Conservation (phyloP, 2,113 vertebrate genomes). For the Hoplias malabaricus region DNA sequence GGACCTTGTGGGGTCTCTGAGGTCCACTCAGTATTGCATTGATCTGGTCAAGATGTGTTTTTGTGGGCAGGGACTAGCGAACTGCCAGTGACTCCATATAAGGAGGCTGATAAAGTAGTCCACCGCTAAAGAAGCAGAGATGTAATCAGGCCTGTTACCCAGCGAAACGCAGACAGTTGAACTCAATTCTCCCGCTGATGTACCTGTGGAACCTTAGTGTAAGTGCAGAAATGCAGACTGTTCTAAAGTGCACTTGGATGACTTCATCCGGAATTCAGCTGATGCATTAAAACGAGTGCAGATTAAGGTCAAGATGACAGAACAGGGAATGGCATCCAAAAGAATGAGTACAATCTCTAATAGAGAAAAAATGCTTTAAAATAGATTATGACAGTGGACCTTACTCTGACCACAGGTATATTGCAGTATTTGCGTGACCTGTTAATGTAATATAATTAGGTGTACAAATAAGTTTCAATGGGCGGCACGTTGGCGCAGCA, state of each 20-base stretch:
- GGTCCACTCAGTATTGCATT: slow-evolving; percentile 45
- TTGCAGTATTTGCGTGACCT: no score
- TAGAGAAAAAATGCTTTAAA: neutral
- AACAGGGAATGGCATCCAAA: neutral
- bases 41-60: slow-evolving; percentile 55
- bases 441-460: no score
- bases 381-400: neutral
- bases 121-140: slow-evolving; percentile 57
- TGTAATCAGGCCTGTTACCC: slow-evolving; percentile 64
- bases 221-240: neutral
- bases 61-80: slow-evolving; percentile 63
- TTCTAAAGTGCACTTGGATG: neutral
- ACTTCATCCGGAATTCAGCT: neutral
- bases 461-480: no score
- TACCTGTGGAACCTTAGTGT: slow-evolving; percentile 19
- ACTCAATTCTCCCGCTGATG: slow-evolving; percentile 23
- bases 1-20: neutral
- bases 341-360: neutral
- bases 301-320: slow-evolving; percentile 5
- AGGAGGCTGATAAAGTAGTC: slow-evolving; percentile 37
- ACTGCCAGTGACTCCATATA: slow-evolving; percentile 56
- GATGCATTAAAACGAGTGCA: slow-evolving; percentile 15
- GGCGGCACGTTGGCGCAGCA: no score
- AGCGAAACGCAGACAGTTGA: neutral
- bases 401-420: no score